phyloP scores from a whole-genome alignment of 2,797 vertebrate genomes.

The Sebastes melanostomus region DNA sequence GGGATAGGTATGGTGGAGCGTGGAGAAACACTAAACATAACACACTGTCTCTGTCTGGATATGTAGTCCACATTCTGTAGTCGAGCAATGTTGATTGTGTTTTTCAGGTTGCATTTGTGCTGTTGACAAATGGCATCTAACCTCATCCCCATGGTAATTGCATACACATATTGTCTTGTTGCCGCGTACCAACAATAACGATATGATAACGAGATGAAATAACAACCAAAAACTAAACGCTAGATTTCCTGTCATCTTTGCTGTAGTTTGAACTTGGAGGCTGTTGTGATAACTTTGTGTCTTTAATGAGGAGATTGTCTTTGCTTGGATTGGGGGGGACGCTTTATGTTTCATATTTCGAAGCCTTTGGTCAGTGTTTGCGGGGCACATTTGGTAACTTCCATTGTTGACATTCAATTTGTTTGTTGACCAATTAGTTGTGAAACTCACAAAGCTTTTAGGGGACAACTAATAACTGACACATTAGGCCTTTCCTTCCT shows the following conservation, averaged over 20 bases:
- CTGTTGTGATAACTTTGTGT: background rate
- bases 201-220: background rate
- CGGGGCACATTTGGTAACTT: background rate
- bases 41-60: background rate
- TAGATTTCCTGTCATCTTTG: background rate
- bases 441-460: conserved; percentile 1
- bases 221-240: background rate
- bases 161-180: background rate
- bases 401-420: background rate
- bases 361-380: background rate
- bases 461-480: background rate
- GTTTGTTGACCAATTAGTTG: background rate
- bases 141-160: background rate
- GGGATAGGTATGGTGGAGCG: background rate
- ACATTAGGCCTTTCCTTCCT: background rate
- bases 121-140: background rate
- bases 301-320: background rate
- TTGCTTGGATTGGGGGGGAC: background rate
- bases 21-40: background rate
- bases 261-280: background rate
- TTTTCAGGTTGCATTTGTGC: background rate
- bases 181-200: background rate
- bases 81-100: background rate
- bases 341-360: background rate
- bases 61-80: background rate